Conservation (phyloP, 2,797 vertebrate genomes). For the Notolabrus celidotus region DNA sequence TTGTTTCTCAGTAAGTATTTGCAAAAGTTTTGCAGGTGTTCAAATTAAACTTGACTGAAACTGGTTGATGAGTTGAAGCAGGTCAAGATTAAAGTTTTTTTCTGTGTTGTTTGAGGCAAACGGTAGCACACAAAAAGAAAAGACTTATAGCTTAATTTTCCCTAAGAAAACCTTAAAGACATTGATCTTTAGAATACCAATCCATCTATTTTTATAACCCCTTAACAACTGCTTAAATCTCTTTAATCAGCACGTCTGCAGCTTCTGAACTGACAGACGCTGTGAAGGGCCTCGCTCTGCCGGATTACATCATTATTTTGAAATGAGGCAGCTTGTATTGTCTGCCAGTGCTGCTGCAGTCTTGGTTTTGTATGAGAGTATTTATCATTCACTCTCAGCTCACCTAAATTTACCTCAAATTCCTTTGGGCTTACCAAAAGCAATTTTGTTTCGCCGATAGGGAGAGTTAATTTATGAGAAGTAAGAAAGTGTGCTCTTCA, state of each 20-base stretch:
- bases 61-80: conserved; percentile 10
- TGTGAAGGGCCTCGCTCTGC: conserved; percentile 49
- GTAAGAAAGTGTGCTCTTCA: conserved; percentile 5
- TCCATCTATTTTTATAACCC: conserved; percentile 32
- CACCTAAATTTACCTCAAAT: conserved; percentile 36
- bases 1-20: background rate
- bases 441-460: conserved; percentile 5
- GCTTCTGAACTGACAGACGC: conserved; percentile 58
- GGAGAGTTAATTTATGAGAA: conserved; percentile 17
- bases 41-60: background rate
- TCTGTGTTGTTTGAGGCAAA: conserved; percentile 4
- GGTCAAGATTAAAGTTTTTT: conserved; percentile 5
- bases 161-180: conserved; percentile 29
- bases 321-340: conserved; percentile 47
- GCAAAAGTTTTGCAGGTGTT: background rate
- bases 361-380: conserved; percentile 27
- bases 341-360: conserved; percentile 49
- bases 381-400: conserved; percentile 53
- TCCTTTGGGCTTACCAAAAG: background rate
- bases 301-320: conserved; percentile 60
- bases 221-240: conserved; percentile 58
- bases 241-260: conserved; percentile 68
- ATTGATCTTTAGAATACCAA: conserved; percentile 48
- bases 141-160: conserved; percentile 23
- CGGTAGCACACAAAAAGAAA: conserved; percentile 5